phyloP scores from a whole-genome alignment of 2,113 vertebrate genomes.

The Tympanuchus pallidicinctus region DNA sequence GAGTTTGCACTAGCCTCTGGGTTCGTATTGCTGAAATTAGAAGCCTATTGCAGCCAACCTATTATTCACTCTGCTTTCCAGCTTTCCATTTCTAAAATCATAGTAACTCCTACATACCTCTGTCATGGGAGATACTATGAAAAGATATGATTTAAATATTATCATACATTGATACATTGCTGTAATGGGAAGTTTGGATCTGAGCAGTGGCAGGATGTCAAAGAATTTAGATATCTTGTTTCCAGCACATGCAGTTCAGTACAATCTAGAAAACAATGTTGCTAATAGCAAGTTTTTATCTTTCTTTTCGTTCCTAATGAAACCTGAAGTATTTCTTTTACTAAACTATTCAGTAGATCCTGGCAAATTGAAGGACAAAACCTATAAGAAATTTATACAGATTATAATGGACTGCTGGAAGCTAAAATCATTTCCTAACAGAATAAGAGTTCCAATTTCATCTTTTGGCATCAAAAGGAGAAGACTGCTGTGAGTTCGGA shows the following conservation, averaged over 20 bases:
- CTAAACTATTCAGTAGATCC: constrained; percentile 10
- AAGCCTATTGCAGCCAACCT: background rate
- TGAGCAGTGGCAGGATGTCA: background rate
- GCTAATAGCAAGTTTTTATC: background rate
- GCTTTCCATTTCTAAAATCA: background rate
- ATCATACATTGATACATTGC: background rate
- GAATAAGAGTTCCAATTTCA: background rate
- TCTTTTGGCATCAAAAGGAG: background rate
- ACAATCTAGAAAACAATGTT: background rate
- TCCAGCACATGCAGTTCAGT: background rate
- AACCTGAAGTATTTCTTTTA: background rate
- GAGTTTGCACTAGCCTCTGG: background rate
- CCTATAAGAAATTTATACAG: background rate
- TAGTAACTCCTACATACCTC: background rate
- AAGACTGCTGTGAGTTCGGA: background rate
- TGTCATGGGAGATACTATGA: background rate
- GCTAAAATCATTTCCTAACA: background rate
- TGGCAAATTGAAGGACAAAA: background rate
- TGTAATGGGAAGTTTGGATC: background rate
- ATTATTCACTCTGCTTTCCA: background rate
- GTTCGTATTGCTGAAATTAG: background rate
- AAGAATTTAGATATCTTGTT: background rate
- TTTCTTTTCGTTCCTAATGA: background rate
- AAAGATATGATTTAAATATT: background rate
- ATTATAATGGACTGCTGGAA: constrained; percentile 29